Percentiles rank a stretch among this genome's conserved stretches.
Evolutionary conservation across 1,140 invertebrate genomes (phyloP).

Genomic region (Leptonema lineaticorne): DNA sequence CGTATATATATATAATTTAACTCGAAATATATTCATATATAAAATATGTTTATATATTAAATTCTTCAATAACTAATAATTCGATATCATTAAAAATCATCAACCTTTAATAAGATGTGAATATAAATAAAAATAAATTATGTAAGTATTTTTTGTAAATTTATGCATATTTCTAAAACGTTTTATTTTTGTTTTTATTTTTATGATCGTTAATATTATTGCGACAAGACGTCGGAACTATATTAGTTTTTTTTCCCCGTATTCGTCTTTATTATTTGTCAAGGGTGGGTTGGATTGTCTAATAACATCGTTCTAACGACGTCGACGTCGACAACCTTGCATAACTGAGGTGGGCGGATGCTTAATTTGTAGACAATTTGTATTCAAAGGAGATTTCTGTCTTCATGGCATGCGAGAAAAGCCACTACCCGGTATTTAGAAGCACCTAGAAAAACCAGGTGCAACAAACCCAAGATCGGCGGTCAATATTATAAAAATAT

Average conservation of each 20-base stretch:
- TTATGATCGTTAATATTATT: conserved; percentile 2
- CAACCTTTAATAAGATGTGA: too few relatives aligned
- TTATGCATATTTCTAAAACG: too few relatives aligned
- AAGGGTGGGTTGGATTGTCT: background rate
- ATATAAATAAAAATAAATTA: too few relatives aligned
- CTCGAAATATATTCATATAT: too few relatives aligned
- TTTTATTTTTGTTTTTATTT: too few relatives aligned
- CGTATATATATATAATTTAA: too few relatives aligned
- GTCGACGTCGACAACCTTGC: background rate
- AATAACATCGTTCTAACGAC: conserved; percentile 1
- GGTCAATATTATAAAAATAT: too few relatives aligned
- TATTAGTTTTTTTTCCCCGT: conserved; percentile 28
- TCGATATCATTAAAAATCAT: too few relatives aligned
- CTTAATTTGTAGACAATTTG: conserved; percentile 40
- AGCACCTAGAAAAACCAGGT: conserved; percentile 10
- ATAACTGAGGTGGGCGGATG: conserved; percentile 25
- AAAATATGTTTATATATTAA: too few relatives aligned
- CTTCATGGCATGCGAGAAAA: background rate
- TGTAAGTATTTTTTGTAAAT: too few relatives aligned
- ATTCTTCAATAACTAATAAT: too few relatives aligned
- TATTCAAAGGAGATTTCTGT: conserved; percentile 37
- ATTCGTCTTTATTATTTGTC: conserved; percentile 2
- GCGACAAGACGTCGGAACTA: conserved; percentile 1
- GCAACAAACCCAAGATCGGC: conserved; percentile 23
- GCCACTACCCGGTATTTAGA: conserved; percentile 34